Base-by-base conservation (phyloP, 2,888 invertebrate species). In the Nysson spinosus region DNA sequence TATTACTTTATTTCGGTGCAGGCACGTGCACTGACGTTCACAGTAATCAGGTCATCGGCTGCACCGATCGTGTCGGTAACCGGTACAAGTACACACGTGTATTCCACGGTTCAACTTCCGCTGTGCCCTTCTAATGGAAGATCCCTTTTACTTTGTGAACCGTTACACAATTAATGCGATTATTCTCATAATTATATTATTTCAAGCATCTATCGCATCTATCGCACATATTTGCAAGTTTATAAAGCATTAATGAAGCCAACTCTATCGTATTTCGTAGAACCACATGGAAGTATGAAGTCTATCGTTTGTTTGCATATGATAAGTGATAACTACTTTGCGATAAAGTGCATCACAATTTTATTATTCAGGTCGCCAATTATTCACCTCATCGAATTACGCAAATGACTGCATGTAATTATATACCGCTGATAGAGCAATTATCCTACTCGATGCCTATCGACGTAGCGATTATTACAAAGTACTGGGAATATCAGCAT, bases 1-100 rank as follows among this genome's bases (percentile, higher is more conserved):
- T 44, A 60, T 56, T 52, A 63, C 60, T 65, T 75, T 69, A 75
- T 66, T 75, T 65, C 72, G 72, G 66, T 72, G 65, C 74, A 71
- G 72, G 58, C 73, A 75, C 74, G 74, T 75, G 74, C 57, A 69
- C 49, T 51, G 60, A 56, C 63, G 61, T 68, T 61, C 57, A 56
- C 51, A 37, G 72, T 74, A 74, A 74, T 75, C 75, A 63, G 74
- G 74, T 74, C 75, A 74, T 74, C 72, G 74, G 54, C 72, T 74
- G 75, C 74, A 74, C 75, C 75, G 74, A 74, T 74, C 74, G 72
- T 42, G 61, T 75, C 56, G 58, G 57, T 37, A 37, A 44, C 26
- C 52, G 55, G 60, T 50, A 52, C 54, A 52, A 32, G 37, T 42
- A 57, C 55, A 61, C 55, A 61, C 50, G 67, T 66, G 67, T 50